Evolutionary conservation across 2,113 vertebrate genomes (phyloP), one percentile per base, ranked within the genome.

Genomic region (Echinops telfairi): DNA sequence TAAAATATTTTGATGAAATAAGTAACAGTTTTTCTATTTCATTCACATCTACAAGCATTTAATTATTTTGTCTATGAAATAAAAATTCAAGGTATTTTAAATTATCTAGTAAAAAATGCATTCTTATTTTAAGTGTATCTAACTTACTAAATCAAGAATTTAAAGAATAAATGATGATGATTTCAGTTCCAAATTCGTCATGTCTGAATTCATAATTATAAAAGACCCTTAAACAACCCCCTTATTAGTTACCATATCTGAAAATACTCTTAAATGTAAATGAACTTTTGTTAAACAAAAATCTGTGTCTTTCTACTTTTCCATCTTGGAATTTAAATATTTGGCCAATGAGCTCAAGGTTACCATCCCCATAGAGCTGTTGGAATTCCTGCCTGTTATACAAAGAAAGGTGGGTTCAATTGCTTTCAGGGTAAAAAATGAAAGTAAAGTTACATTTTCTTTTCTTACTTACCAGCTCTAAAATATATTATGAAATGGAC

Each of bases 1-100:
- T 80, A 27, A 86, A 93, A 83, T 89, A 77, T 17, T 89, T 90
- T 89, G 23, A 62, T 84, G 38, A 91, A 91, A 47, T 7, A 58
- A 64, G 1, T 60, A 79, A 6, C 62, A 40, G 58, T 87, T 76
- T 76, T 95, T 86, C 7, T 90, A 4, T 68, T 75, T 86, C 58
- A 57, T 23, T 53, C 47, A 53, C 47, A 53, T 53, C 47, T 53
- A 92, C 58, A 87, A 73, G 25, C 76, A 77, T 15, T 62, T 86
- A 94, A 92, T 23, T 89, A 68, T 29, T 86, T n/a, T 43, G 1
- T 85, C 6, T 64, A 4, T 84, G 15, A 88, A 94, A 90, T 29
- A 2, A 76, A 91, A 83, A 77, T 90, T 73, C 17, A 73, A 73
- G 14, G 1, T 53, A 38, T 70, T 92, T 66, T 90, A 64, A 79